Base-by-base conservation (phyloP, 2,888 invertebrate species). In the Zaprionus obscuricornis region DNA sequence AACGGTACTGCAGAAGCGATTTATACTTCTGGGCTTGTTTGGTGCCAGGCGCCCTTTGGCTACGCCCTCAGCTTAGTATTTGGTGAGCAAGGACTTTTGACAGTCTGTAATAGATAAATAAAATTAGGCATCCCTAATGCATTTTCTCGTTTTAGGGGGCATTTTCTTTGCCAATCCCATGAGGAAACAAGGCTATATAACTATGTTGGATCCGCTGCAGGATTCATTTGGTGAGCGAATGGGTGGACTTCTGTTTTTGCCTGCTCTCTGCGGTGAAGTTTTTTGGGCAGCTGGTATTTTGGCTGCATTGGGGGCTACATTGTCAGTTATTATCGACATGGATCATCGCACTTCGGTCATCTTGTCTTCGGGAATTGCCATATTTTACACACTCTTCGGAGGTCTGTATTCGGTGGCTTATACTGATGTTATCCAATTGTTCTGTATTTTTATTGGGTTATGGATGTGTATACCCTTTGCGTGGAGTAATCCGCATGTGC, bases 41-140 rank as follows among this genome's bases (percentile, higher is more conserved):
- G 98, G 97, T 98, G 98, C 91, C 98, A 98, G 92, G 99, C 99
- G 47, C 99, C 99, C n/a, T 96, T 99, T 91, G 99, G 99, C 55
- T 99, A 99, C 90, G 96, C 98, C 3, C 93, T 98, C 57, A 98
- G 98, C 73, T 93, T 99, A 42, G 95, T 98, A 22, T 95, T 98
- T 88, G 97, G 97, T 97, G 89, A 93, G 93, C 90, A 26, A 16
- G 2, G 1, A 7, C 2, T 5, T 6, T 2, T 17, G 1, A 0
- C n/a, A 8, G 34, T n/a, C n/a, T 16, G 7, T 34, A 8, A 7
- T 17, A 8, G 14, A 2, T n/a, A n/a, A 7, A 10, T n/a, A 24
- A n/a, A 31, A 33, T 11, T 10, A 17, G 14, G 16, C 10, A 3
- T 22, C 14, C 22, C 8, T 52, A 16, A 34, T 22, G 16, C 4